Base-by-base conservation (phyloP, 37 sponge, comb jelly and placozoan genomes). In the Diacarnus erythraeanus region DNA sequence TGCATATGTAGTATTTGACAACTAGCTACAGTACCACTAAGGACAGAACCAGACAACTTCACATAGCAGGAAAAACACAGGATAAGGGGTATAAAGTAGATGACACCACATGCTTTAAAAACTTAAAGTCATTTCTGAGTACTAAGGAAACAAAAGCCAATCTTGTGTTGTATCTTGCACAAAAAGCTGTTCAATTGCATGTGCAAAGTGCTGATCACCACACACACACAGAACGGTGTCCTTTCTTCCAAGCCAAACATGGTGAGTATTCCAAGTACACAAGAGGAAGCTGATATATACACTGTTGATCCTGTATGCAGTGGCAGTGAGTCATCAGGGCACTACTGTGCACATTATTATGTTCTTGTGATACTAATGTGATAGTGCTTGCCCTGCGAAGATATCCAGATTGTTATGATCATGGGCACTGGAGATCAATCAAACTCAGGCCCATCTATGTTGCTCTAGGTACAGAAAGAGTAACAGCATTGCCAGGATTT, bases 371-470 rank as follows among this genome's bases (percentile, higher is more conserved):
- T 54, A 20, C 17, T 17, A 54, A 10, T 20, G 17, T 20, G 56
- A 10, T 54, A 54, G 56, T 54, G 56, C 56, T 54, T 54, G 56
- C 56, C 56, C 56, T 54, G 56, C 56, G 17, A 54, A 54, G 56
- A 54, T 54, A 20, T 54, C 56, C 56, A 54, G 56, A 54, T 54
- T 17, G 10, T 17, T 20, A 54, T 10, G 17, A 17, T 54, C 56
- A 54, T 54, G 56, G 56, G 56, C 56, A 54, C 56, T 54, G 56
- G 56, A 54, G 17, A 54, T 54, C 56, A 54, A 54, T 54, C 56
- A 54, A 54, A 54, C 56, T 54, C 56, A 54, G 56, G 56, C 10
- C 56, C 56, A 54, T 54, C 56, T 54, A 54, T 54, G 56, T 54
- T 54, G 56, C 56, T 54, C 56, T 54, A 54, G 56, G 56, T 54